Evolutionary conservation across 2,113 vertebrate species (phyloP), one percentile per base, ranked within the genome.

Genomic region (Pogonocichla stellata): DNA sequence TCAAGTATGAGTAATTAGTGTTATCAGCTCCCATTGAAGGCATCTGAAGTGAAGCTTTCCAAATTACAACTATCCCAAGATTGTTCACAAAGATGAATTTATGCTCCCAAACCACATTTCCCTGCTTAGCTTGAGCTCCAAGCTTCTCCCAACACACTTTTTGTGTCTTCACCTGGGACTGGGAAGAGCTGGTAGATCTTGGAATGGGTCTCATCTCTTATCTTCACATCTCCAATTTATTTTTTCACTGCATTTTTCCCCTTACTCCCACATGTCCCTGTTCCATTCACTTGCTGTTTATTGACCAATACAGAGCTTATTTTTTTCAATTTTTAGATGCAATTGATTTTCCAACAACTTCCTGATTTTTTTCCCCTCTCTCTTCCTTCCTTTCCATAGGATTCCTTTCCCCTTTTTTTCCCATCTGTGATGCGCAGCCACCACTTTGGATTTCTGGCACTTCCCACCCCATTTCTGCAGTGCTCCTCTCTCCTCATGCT

Each of bases 401-500:
- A 88, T 4, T 42, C 33, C 47, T 74, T 38, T 12, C 9, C 28
- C 15, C 36, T 19, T 3, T 65, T 17, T 65, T 56, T 31, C 14
- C 10, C 34, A 14, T n/a, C 54, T 43, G 25, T 20, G 38, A 82
- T 22, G 22, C 60, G 54, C 62, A 83, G 34, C 24, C 34, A 50
- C 29, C 54, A 9, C 26, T 71, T 67, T 42, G 47, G 11, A 71
- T 67, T 60, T 58, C 47, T 40, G 64, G 29, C 45, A 13, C 28
- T 29, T 80, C 26, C 77, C 47, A 62, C 23, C 67, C 34, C 8
- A 2, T 13, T 79, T 34, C 75, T 73, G 23, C 22, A 47, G 34
- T 1, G 25, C 47, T 80, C 47, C 5, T 0, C 20, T 75, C 31
- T 36, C 66, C 62, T 67, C 36, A 3, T 0, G 5, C 26, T 38